Evolutionary conservation across 2,888 invertebrate species (phyloP).

Genomic region (Periphyllus acericola): DNA sequence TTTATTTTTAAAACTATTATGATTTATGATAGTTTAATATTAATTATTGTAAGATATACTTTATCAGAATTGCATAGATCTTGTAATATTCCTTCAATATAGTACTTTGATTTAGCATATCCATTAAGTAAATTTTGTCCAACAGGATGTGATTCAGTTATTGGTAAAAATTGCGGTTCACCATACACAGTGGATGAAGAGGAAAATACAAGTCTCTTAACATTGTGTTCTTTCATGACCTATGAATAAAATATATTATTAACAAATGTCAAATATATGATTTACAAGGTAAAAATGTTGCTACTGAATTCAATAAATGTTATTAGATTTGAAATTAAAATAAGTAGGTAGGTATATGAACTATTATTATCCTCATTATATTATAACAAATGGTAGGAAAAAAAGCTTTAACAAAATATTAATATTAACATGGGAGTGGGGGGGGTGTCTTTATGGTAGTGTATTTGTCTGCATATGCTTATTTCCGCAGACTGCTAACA

Average conservation of each 20-base stretch:
- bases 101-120: constrained; percentile 92
- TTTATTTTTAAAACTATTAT: constrained; percentile 11
- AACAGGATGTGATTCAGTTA: constrained; percentile 85
- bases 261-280: not conserved
- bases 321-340: not conserved
- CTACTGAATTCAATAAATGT: not conserved
- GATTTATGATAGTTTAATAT: not conserved
- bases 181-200: constrained; percentile 97
- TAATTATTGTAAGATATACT: constrained; percentile 62
- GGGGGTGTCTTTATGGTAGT: no score
- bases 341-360: no score
- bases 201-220: constrained; percentile 83
- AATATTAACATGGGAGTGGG: no score
- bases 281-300: not conserved
- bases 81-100: constrained; percentile 92
- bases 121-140: constrained; percentile 89
- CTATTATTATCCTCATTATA: no score
- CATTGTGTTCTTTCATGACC: constrained; percentile 81
- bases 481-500: no score
- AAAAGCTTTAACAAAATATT: no score
- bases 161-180: constrained; percentile 82
- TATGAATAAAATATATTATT: constrained; percentile 66
- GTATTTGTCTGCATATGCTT: no score
- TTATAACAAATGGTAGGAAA: no score
- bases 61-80: constrained; percentile 77